A percentile compares a stretch with the other conserved stretches of the same genome.
Evolutionary conservation across 2,113 vertebrate species (phyloP).

Genomic region (Sus scrofa): DNA sequence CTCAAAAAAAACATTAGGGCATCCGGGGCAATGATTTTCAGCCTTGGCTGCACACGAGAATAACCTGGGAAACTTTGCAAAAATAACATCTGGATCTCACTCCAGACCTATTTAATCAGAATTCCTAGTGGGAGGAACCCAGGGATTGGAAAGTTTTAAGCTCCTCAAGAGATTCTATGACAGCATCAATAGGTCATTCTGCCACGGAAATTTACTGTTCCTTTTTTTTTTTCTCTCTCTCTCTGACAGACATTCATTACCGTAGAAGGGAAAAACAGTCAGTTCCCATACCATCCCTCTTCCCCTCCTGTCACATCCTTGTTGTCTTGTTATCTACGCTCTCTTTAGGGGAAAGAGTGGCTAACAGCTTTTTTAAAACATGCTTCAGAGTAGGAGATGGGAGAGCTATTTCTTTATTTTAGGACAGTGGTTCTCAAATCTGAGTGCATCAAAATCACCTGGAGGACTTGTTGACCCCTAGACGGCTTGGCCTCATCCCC

Average conservation of each 20-base stretch:
- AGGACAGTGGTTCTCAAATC: neutral
- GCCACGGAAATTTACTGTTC: neutral
- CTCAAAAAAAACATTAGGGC: neutral
- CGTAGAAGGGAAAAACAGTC: neutral
- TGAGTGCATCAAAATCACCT: neutral
- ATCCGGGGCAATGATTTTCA: neutral
- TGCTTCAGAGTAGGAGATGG: neutral
- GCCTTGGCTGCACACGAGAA: neutral
- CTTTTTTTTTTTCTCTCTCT: neutral
- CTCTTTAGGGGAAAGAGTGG: neutral
- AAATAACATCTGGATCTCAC: constrained; percentile 21
- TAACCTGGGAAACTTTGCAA: neutral
- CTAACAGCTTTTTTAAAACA: neutral
- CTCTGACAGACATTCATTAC: neutral
- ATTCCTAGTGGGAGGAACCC: neutral
- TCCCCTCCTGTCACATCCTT: neutral
- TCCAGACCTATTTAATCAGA: neutral
- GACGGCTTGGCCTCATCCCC: no score
- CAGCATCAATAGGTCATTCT: neutral
- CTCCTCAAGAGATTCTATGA: neutral
- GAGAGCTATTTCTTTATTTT: neutral
- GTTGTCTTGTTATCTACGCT: neutral
- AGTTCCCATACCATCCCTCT: no score
- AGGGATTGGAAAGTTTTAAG: neutral
- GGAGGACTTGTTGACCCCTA: neutral